phyloP scores from a whole-genome alignment of 2,888 invertebrate genomes.

The Pecten maximus region DNA sequence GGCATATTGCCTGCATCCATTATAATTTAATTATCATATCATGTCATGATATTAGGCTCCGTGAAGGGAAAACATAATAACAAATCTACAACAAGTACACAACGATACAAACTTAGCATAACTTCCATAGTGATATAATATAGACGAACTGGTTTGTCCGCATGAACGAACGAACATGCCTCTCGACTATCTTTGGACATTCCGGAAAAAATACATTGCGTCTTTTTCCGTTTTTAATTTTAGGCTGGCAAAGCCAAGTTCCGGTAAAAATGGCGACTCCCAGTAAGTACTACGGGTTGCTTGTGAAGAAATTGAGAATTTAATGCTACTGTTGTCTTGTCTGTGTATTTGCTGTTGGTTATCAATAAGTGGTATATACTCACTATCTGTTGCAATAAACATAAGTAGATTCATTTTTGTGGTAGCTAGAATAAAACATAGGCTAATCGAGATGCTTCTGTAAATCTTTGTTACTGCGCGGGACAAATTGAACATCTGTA shows the following conservation, averaged over 20 bases:
- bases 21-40: no score
- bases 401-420: not conserved
- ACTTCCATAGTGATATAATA: no score
- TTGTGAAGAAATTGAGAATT: not conserved
- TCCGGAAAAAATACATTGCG: not conserved
- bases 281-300: not conserved
- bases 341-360: not conserved
- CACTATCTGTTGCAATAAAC: not conserved
- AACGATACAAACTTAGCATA: no score
- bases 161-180: no score
- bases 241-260: not conserved
- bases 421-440: no score
- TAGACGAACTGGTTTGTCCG: no score
- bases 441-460: no score
- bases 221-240: not conserved
- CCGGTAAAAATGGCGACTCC: constrained; percentile 16
- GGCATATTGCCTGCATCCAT: no score
- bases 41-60: no score
- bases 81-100: no score
- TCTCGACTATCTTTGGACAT: no score
- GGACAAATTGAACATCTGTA: not conserved
- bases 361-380: not conserved
- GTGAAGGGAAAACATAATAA: no score
- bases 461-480: not conserved
- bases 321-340: not conserved